Base-by-base conservation (phyloP, 2,888 invertebrate genomes). In the Pelosia muscerda region DNA sequence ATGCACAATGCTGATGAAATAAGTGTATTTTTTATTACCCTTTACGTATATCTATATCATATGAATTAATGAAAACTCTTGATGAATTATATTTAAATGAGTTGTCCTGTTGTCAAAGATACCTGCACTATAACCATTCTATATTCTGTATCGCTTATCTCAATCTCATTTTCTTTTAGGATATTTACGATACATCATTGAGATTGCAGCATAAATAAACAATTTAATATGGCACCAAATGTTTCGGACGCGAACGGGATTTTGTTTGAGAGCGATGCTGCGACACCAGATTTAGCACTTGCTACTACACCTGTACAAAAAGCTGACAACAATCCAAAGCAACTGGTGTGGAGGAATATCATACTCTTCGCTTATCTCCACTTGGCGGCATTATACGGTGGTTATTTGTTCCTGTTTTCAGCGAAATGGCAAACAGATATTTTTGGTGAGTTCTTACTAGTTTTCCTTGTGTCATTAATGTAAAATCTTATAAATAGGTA, bases 341-440 rank as follows among this genome's bases (percentile, higher is more conserved):
- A 96, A 85, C 88, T 97, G 60, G 98, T 98, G 10, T 98, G 98
- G 98, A 95, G 97, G 77, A 98, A 98, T 86, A 97, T 98, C 62
- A 90, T 97, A n/a, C 95, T 97, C 1, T 98, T 98, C 85, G 92
- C 95, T 11, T 97, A 97, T 85, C 95, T 98, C 72, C 98, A 98
- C 87, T 54, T 96, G 62, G 97, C 96, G 3, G 97, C 97, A 0
- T 65, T 98, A 0, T 98, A 97, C 85, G 98, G 98, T 63, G 88
- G 96, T 6, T 98, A 96, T 88, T 95, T 97, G 23, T 95, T 96
- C 86, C 89, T 98, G 38, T 96, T 97, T 65, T 96, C 97, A 6
- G 97, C 98, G 42, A 97, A 96, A 95, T 95, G 97, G 92, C 92
- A 93, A 77, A 98, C 98, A 13, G 92, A 96, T 67, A 80, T 96